These are phyloP conservation scores for Orchesellides sinensis DNA, from an alignment of 2,888 invertebrate species.

Conservation along the genomic window DNA sequence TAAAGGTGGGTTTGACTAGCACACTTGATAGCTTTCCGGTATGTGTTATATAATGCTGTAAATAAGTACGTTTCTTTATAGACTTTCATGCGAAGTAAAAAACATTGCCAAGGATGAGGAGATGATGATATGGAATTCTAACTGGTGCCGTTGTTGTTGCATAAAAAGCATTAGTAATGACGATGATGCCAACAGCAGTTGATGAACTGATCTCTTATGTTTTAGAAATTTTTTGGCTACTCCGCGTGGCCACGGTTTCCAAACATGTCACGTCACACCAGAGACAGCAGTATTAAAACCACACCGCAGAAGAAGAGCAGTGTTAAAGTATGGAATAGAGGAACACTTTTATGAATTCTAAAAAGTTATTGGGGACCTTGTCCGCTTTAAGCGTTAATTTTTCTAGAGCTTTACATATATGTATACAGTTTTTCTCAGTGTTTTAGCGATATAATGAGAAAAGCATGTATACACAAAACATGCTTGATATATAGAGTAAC, in stretches of 20 bases:
- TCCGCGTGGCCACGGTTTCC: conserved; percentile 30
- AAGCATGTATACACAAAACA: conserved; percentile 23
- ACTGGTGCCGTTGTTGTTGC: conserved; percentile 18
- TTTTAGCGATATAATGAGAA: conserved; percentile 26
- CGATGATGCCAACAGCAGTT: conserved; percentile 28
- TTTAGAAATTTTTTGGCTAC: conserved; percentile 41
- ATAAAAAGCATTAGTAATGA: conserved; percentile 16
- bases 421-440: background rate
- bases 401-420: background rate
- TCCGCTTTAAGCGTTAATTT: conserved; percentile 41
- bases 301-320: too few relatives aligned
- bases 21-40: too few relatives aligned
- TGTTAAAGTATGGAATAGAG: too few relatives aligned
- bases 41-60: too few relatives aligned
- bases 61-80: too few relatives aligned
- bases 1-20: too few relatives aligned
- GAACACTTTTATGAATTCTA: conserved; percentile 8
- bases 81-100: too few relatives aligned
- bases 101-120: background rate
- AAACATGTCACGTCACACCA: conserved; percentile 15
- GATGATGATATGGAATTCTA: conserved; percentile 1
- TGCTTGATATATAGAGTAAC: too few relatives aligned
- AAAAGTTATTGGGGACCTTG: conserved; percentile 51
- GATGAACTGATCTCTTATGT: conserved; percentile 34
- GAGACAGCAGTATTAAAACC: too few relatives aligned